Percentiles rank a stretch among this genome's conserved stretches.
phyloP scores from a whole-genome alignment of 2,888 invertebrate species.

The Hylaea fasciaria region DNA sequence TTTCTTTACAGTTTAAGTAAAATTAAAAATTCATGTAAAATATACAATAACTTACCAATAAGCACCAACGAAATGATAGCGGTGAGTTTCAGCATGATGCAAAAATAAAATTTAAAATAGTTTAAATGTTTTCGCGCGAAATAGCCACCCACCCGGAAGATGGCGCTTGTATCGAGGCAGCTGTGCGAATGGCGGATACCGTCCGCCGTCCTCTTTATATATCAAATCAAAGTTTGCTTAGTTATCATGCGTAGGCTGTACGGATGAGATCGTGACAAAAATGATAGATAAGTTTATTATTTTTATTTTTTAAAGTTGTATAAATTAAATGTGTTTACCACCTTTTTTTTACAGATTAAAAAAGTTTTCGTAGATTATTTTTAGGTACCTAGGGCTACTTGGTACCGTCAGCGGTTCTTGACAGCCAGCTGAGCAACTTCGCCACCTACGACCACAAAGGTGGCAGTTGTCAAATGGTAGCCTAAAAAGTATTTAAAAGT shows the following conservation, averaged over 20 bases:
- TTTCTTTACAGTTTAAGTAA: too few relatives aligned
- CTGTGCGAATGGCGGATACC: slow-evolving; percentile 51
- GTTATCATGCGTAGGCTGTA: slow-evolving; percentile 51
- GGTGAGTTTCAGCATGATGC: slow-evolving; percentile 69
- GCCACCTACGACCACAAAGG: too few relatives aligned
- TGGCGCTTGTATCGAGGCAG: slow-evolving; percentile 48
- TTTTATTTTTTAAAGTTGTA: slow-evolving; percentile 17
- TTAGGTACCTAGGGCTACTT: too few relatives aligned
- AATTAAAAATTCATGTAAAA: too few relatives aligned
- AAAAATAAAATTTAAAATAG: slow-evolving; percentile 42
- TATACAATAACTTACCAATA: slow-evolving; percentile 64
- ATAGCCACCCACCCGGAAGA: slow-evolving; percentile 44
- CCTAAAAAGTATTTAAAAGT: too few relatives aligned
- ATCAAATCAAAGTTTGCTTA: slow-evolving; percentile 59
- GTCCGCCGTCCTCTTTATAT: slow-evolving; percentile 60
- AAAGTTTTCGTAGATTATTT: too few relatives aligned
- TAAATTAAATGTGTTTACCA: neutral
- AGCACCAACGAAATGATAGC: slow-evolving; percentile 71
- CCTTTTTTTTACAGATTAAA: too few relatives aligned
- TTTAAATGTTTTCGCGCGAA: slow-evolving; percentile 35
- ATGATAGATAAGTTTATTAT: slow-evolving; percentile 28
- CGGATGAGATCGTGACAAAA: slow-evolving; percentile 24
- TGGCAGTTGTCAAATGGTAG: too few relatives aligned
- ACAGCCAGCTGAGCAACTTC: too few relatives aligned
- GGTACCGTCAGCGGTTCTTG: too few relatives aligned